Conservation (phyloP, 35 echinoderm and acorn worm genomes). For the Apostichopus japonicus region DNA sequence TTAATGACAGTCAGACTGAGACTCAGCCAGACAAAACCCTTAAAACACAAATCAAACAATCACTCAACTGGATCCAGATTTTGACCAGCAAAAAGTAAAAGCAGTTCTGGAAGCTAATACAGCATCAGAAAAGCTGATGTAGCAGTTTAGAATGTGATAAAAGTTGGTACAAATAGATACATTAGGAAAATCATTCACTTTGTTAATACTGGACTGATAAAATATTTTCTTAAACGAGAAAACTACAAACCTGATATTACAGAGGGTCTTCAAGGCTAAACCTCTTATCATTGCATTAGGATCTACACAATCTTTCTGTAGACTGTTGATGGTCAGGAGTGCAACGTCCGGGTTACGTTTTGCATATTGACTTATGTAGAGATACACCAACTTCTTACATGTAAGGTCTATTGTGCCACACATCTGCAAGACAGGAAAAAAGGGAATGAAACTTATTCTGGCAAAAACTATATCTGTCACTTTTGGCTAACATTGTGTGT, state of each 20-base stretch:
- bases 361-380: constrained; percentile 89
- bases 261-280: constrained; percentile 89
- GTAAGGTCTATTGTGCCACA: constrained; percentile 79
- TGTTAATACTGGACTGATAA: no score
- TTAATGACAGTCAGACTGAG: no score
- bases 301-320: constrained; percentile 83
- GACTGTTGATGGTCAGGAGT: constrained; percentile 81
- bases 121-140: background rate
- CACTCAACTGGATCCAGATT: no score
- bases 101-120: background rate
- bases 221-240: no score
- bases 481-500: no score
- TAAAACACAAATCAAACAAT: no score
- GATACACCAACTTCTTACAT: constrained; percentile 89
- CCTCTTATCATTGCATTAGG: constrained; percentile 96
- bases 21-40: no score
- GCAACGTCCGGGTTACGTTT: constrained; percentile 73
- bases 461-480: no score
- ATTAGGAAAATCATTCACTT: no score
- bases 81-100: background rate
- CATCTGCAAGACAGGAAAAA: constrained; percentile 61
- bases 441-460: background rate
- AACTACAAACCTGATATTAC: constrained; percentile 75
- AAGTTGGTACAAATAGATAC: no score
- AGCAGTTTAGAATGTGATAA: no score